Evolutionary conservation across 2,888 invertebrate species (phyloP).

Genomic region (Leucoma salicis): DNA sequence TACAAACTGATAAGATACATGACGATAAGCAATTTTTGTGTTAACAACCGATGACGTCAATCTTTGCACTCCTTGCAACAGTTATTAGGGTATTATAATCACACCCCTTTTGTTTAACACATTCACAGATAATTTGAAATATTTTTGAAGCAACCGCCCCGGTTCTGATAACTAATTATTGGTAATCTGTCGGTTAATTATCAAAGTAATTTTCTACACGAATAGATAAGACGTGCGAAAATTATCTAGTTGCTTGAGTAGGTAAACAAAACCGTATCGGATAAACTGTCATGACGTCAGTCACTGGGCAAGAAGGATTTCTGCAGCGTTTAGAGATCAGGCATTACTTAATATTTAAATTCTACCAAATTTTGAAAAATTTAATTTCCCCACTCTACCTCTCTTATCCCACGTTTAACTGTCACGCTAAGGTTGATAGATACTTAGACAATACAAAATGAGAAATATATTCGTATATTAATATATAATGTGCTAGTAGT

Average conservation of each 20-base stretch:
- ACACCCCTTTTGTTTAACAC: constrained; percentile 8
- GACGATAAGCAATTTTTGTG: constrained; percentile 30
- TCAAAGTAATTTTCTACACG: neutral
- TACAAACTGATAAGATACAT: constrained; percentile 45
- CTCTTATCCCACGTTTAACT: too few species aligned
- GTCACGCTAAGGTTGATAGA: too few species aligned
- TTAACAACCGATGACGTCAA: constrained; percentile 31
- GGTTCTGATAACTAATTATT: constrained; percentile 24
- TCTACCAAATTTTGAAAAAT: too few species aligned
- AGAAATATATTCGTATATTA: too few species aligned
- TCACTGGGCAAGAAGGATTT: too few species aligned
- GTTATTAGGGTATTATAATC: constrained; percentile 9
- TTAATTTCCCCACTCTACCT: too few species aligned
- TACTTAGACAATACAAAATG: too few species aligned
- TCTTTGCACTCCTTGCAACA: constrained; percentile 13
- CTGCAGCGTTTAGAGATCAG: too few species aligned
- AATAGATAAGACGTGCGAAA: neutral
- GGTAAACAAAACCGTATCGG: too few species aligned
- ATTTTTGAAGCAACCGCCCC: constrained; percentile 11
- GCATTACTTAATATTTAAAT: too few species aligned
- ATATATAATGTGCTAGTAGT: too few species aligned
- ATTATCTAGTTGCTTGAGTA: neutral
- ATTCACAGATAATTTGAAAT: constrained; percentile 4
- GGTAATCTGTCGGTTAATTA: neutral
- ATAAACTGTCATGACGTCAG: too few species aligned